Evolutionary conservation across 1,140 invertebrate species (phyloP).

Genomic region (Pogonomyrmex californicus): DNA sequence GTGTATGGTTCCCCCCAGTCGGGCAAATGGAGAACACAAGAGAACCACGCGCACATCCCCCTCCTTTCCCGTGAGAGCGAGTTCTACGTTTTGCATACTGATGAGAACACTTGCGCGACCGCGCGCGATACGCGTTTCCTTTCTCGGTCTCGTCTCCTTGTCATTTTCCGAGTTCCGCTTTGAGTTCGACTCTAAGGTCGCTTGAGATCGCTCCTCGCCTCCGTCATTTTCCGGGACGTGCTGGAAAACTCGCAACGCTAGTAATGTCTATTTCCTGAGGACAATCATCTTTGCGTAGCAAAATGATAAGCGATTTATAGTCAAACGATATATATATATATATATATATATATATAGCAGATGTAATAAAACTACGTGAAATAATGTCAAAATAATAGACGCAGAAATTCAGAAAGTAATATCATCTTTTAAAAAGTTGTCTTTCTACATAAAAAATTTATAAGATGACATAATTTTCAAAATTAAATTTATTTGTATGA

Average conservation of each 20-base stretch:
- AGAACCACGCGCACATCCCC: conserved; percentile 71
- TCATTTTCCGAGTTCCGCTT: conserved; percentile 73
- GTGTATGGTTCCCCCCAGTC: conserved; percentile 53
- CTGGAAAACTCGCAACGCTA: conserved; percentile 21
- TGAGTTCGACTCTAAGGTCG: conserved; percentile 33
- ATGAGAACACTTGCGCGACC: conserved; percentile 80
- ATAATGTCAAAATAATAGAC: not conserved
- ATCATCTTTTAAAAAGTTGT: not conserved
- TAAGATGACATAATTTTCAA: not conserved
- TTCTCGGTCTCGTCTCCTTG: conserved; percentile 77
- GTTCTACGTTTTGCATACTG: conserved; percentile 81
- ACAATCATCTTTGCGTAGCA: not conserved
- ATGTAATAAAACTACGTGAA: not conserved
- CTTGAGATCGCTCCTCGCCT: conserved; percentile 15
- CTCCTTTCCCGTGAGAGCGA: conserved; percentile 29
- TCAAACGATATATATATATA: not conserved
- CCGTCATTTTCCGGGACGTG: conserved; percentile 37
- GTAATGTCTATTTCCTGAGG: conserved; percentile 41
- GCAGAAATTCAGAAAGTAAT: not conserved
- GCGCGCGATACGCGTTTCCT: conserved; percentile 75
- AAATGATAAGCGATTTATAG: conserved; percentile 35
- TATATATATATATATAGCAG: no score
- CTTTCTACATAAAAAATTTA: not conserved
- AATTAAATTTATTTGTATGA: not conserved
- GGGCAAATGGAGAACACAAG: conserved; percentile 75